phyloP scores from a whole-genome alignment of 2,113 vertebrate species.

The Paedocypris sp. region DNA sequence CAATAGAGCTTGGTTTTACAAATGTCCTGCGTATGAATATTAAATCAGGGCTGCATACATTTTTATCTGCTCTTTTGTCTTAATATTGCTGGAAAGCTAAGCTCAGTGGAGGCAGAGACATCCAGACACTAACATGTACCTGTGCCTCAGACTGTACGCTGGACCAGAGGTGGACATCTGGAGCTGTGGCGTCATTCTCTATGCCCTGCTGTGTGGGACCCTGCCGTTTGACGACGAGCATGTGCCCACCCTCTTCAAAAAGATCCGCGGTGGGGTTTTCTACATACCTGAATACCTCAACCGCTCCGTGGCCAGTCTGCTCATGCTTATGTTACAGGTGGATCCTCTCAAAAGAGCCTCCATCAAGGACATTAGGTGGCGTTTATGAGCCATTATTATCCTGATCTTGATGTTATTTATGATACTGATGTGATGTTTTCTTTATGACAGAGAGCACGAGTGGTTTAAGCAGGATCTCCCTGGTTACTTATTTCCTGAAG shows the following conservation, averaged over 20 bases:
- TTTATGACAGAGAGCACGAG: slow-evolving; percentile 81
- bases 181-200: slow-evolving; percentile 95
- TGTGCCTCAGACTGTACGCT: slow-evolving; percentile 74
- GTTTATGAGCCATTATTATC: background rate
- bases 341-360: slow-evolving; percentile 93
- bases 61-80: background rate
- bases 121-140: background rate
- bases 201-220: slow-evolving; percentile 91
- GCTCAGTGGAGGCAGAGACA: background rate
- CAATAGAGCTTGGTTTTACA: too few species aligned
- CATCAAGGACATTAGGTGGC: slow-evolving; percentile 95
- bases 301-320: slow-evolving; percentile 80
- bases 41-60: background rate
- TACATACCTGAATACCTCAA: slow-evolving; percentile 95
- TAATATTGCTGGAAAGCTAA: background rate
- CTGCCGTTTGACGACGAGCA: slow-evolving; percentile 95
- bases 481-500: slow-evolving; percentile 91
- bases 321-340: slow-evolving; percentile 94
- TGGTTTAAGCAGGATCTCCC: slow-evolving; percentile 98
- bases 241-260: slow-evolving; percentile 94
- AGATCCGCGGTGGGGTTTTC: slow-evolving; percentile 97
- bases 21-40: background rate
- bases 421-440: too few species aligned
- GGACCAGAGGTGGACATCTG: slow-evolving; percentile 97
- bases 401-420: too few species aligned